These are phyloP conservation scores for Mesodorylaimus sp. DNA, from an alignment of 2,888 invertebrate species.

Conservation along the genomic window DNA sequence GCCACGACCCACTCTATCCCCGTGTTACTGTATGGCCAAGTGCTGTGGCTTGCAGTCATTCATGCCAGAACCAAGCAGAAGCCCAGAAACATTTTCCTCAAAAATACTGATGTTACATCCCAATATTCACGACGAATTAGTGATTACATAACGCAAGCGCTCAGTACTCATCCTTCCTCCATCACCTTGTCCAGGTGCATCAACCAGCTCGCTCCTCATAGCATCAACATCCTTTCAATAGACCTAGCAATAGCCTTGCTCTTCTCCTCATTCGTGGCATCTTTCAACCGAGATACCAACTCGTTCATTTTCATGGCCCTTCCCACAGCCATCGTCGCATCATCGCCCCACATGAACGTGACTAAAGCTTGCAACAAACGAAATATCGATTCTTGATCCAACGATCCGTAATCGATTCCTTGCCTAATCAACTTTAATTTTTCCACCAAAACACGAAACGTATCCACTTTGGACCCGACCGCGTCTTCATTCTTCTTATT, in stretches of 20 bases:
- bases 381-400: conserved; percentile 48
- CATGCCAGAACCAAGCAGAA: too few species aligned
- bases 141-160: too few species aligned
- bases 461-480: background rate
- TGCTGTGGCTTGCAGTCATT: too few species aligned
- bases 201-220: too few species aligned
- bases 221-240: conserved; percentile 8
- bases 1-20: too few species aligned
- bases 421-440: conserved; percentile 10
- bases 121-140: too few species aligned
- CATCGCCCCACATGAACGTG: conserved; percentile 41
- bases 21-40: too few species aligned
- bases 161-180: too few species aligned
- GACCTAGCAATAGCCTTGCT: conserved; percentile 4
- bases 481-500: background rate
- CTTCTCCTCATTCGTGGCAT: background rate
- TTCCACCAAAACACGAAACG: background rate
- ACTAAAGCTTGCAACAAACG: conserved; percentile 57
- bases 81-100: too few species aligned
- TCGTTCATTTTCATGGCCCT: background rate
- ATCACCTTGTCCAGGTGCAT: too few species aligned
- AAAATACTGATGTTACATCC: too few species aligned
- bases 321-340: conserved; percentile 21
- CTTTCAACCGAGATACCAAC: conserved; percentile 1
- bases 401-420: conserved; percentile 19